A percentile compares a stretch with the other conserved stretches of the same genome.
These are phyloP conservation scores for Ectropis grisescens DNA, from an alignment of 1,140 invertebrate species.

Conservation along the genomic window DNA sequence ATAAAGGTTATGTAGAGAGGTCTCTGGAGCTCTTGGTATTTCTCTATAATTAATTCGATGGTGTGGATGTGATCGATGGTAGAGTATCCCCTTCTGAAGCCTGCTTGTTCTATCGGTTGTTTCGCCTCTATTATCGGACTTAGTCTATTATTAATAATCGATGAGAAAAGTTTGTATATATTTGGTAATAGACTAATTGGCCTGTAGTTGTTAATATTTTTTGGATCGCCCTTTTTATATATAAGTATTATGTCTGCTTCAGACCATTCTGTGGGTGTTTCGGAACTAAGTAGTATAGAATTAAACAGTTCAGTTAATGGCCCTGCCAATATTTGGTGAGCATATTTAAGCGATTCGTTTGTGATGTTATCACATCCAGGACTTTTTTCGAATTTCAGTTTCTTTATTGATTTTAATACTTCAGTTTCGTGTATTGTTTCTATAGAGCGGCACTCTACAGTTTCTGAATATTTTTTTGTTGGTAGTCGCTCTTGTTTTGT, in stretches of 20 bases:
- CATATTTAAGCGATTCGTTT: background rate
- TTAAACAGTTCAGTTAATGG: background rate
- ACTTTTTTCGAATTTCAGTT: background rate
- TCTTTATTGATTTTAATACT: background rate
- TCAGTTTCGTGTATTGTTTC: background rate
- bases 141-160: background rate
- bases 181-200: background rate
- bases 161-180: background rate
- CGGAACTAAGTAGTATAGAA: background rate
- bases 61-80: background rate
- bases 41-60: background rate
- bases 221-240: conserved; percentile 1
- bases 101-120: conserved; percentile 1
- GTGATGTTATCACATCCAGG: background rate
- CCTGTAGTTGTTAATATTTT: background rate
- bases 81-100: background rate
- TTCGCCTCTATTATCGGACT: background rate
- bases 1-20: background rate
- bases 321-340: background rate
- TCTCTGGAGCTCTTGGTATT: background rate
- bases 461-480: background rate
- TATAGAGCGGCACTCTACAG: background rate
- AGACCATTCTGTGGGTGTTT: background rate
- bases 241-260: background rate
- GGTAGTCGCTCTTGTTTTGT: background rate